Evolutionary conservation across 2,888 invertebrate genomes (phyloP).

Genomic region (Acanthosepion esculentum): DNA sequence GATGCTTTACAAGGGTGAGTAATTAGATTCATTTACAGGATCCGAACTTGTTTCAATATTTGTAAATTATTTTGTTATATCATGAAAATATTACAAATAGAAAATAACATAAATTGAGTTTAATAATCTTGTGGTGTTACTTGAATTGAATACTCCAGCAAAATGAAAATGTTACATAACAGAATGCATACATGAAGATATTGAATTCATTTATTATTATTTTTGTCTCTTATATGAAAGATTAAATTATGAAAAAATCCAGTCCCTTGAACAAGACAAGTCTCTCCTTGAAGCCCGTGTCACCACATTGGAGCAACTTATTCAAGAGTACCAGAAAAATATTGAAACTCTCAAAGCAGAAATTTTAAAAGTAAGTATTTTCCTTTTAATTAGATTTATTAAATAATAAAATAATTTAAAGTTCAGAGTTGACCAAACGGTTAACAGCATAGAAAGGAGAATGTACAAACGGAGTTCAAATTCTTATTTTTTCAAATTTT

Average conservation of each 20-base stretch:
- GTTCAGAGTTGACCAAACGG: too few species aligned
- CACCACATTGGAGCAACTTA: not conserved
- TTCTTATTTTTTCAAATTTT: too few species aligned
- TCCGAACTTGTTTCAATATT: not conserved
- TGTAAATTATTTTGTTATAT: not conserved
- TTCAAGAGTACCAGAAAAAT: slow-evolving; percentile 37
- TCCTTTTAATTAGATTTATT: too few species aligned
- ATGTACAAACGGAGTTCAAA: too few species aligned
- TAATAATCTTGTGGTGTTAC: too few species aligned
- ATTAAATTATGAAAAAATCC: not conserved
- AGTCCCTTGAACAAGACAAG: slow-evolving; percentile 24
- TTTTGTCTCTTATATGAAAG: too few species aligned
- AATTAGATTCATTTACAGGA: not conserved
- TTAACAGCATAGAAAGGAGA: too few species aligned
- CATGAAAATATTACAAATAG: not conserved
- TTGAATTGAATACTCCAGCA: too few species aligned
- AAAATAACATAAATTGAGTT: not conserved
- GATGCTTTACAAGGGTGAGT: not conserved
- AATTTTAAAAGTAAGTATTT: not conserved
- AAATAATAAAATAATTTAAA: too few species aligned
- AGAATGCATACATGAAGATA: too few species aligned
- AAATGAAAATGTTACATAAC: too few species aligned
- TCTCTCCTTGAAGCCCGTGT: slow-evolving; percentile 38
- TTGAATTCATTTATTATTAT: too few species aligned
- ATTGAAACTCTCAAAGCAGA: not conserved